These are phyloP conservation scores for Abscondita cerata DNA, from an alignment of 2,888 invertebrate species.

Conservation along the genomic window DNA sequence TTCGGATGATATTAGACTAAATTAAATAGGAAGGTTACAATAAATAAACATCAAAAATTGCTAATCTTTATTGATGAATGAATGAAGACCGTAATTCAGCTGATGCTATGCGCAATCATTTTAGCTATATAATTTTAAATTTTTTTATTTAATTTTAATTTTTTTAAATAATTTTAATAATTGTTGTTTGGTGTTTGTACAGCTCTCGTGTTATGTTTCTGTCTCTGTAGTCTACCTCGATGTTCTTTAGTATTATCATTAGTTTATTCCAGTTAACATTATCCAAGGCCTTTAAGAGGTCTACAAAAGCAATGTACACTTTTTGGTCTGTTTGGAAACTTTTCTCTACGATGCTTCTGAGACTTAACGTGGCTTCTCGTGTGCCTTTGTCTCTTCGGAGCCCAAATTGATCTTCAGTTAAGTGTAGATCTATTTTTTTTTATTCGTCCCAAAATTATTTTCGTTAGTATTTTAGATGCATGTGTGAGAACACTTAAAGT, in stretches of 20 bases:
- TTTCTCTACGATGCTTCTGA: constrained; percentile 2
- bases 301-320: constrained; percentile 2
- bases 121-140: too few relatives aligned
- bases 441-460: constrained; percentile 1
- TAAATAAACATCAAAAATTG: too few relatives aligned
- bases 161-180: constrained; percentile 6
- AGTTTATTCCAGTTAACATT: constrained; percentile 7
- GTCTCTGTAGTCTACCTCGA: constrained; percentile 5
- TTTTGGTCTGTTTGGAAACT: not conserved
- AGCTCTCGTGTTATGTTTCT: constrained; percentile 4
- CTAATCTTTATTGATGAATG: too few relatives aligned
- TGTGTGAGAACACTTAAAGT: constrained; percentile 11
- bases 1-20: too few relatives aligned
- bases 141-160: constrained; percentile 19
- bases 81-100: too few relatives aligned
- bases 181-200: not conserved
- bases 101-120: too few relatives aligned
- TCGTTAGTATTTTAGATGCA: constrained; percentile 5
- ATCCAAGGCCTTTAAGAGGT: constrained; percentile 10
- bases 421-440: constrained; percentile 1
- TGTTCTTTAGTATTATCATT: constrained; percentile 8
- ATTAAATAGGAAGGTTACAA: too few relatives aligned
- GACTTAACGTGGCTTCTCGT: not conserved
- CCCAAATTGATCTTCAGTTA: not conserved
- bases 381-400: not conserved